Percentiles rank a stretch among this genome's conserved stretches.
phyloP scores from a whole-genome alignment of 1,140 invertebrate species.

The Drosophila tropicalis region DNA sequence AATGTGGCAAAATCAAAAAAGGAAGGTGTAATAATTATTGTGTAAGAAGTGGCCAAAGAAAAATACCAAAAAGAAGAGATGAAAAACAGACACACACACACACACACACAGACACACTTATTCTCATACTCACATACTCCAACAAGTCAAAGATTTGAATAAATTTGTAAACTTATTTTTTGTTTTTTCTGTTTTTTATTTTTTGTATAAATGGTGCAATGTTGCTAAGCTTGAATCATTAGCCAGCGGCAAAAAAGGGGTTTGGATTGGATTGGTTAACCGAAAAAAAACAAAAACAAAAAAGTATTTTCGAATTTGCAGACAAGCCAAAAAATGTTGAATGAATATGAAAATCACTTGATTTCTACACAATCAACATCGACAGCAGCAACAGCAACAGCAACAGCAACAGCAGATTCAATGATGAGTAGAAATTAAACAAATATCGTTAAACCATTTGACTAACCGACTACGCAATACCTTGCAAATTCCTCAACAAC shows the following conservation, averaged over 20 bases:
- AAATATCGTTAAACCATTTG: background rate
- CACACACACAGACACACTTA: background rate
- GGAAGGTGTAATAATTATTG: slow-evolving; percentile 68
- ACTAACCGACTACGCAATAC: background rate
- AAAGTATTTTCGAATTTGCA: slow-evolving; percentile 66
- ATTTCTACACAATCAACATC: slow-evolving; percentile 62
- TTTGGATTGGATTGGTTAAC: slow-evolving; percentile 54
- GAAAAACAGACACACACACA: slow-evolving; percentile 23
- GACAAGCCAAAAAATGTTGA: slow-evolving; percentile 47
- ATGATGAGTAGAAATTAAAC: slow-evolving; percentile 57
- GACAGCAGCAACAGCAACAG: slow-evolving; percentile 15
- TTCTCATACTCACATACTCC: background rate
- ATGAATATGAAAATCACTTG: slow-evolving; percentile 75
- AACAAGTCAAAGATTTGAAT: slow-evolving; percentile 66
- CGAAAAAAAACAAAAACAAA: slow-evolving; percentile 4
- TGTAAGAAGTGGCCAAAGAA: slow-evolving; percentile 49
- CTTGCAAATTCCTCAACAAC: background rate
- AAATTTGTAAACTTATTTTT: slow-evolving; percentile 49
- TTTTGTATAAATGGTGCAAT: slow-evolving; percentile 67
- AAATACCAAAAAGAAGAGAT: slow-evolving; percentile 30
- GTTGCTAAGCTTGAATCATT: slow-evolving; percentile 57
- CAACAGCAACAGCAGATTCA: slow-evolving; percentile 14
- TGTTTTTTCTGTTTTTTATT: slow-evolving; percentile 12
- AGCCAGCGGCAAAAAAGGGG: slow-evolving; percentile 45
- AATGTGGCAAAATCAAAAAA: slow-evolving; percentile 40